Evolutionary conservation across 2,797 vertebrate genomes (phyloP).

Genomic region (Anomalospiza imberbis): DNA sequence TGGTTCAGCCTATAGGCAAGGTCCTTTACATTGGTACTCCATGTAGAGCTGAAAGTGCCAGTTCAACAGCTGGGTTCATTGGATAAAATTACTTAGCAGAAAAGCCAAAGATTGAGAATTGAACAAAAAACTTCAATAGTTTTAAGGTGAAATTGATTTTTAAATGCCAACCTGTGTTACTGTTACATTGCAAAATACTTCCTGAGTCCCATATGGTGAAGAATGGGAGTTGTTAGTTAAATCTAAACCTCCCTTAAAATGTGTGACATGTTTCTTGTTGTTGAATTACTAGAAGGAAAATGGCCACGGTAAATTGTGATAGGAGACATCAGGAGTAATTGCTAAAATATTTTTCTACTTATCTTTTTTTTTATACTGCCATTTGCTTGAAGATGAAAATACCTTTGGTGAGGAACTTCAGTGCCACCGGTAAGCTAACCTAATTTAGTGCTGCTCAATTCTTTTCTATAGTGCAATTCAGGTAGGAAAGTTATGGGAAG

Average conservation of each 20-base stretch:
- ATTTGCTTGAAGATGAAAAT: background rate
- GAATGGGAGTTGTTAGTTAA: background rate
- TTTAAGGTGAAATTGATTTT: background rate
- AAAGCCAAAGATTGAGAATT: background rate
- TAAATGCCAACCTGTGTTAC: background rate
- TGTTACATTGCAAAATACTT: background rate
- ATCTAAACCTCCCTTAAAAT: background rate
- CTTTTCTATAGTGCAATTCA: background rate
- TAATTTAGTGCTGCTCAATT: background rate
- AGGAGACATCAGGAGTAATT: background rate
- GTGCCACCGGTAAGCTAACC: background rate
- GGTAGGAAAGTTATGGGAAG: background rate
- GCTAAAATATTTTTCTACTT: background rate
- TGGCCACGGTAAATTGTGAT: background rate
- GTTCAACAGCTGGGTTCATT: background rate
- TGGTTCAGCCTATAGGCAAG: background rate
- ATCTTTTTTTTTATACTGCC: background rate
- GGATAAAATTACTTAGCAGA: background rate
- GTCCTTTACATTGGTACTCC: background rate
- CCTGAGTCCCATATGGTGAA: accelerated
- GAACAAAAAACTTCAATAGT: background rate
- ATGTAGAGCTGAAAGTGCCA: background rate
- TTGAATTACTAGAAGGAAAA: background rate
- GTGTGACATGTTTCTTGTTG: background rate
- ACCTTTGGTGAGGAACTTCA: background rate